These are phyloP conservation scores for Branchellion lobata DNA, from an alignment of 2,888 invertebrate genomes.

Conservation along the genomic window DNA sequence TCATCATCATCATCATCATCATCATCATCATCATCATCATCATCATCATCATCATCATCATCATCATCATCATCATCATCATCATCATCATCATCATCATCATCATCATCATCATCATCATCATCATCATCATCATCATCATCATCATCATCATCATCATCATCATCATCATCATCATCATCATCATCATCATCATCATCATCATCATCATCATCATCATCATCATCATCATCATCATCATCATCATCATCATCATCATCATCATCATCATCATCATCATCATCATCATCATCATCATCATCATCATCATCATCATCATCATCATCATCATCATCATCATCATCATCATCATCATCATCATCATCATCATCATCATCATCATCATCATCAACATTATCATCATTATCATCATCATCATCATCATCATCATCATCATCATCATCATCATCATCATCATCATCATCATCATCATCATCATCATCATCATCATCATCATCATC, in stretches of 20 bases:
- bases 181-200: neutral
- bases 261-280: neutral
- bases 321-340: conserved; percentile 2
- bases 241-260: neutral
- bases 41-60: conserved; percentile 1
- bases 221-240: neutral
- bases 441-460: neutral
- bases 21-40: neutral
- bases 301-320: neutral
- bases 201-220: conserved; percentile 2
- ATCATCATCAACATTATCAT: neutral
- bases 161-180: conserved; percentile 1
- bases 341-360: neutral
- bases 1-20: neutral
- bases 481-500: conserved; percentile 7
- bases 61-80: neutral
- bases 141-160: neutral
- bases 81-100: conserved; percentile 2
- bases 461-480: too few species aligned
- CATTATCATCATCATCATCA: neutral
- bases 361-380: neutral
- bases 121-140: neutral
- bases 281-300: conserved; percentile 1
- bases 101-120: neutral
- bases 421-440: conserved; percentile 3